Evolutionary conservation across 2,113 vertebrate genomes (phyloP).

Genomic region (Phodopus roborovskii): DNA sequence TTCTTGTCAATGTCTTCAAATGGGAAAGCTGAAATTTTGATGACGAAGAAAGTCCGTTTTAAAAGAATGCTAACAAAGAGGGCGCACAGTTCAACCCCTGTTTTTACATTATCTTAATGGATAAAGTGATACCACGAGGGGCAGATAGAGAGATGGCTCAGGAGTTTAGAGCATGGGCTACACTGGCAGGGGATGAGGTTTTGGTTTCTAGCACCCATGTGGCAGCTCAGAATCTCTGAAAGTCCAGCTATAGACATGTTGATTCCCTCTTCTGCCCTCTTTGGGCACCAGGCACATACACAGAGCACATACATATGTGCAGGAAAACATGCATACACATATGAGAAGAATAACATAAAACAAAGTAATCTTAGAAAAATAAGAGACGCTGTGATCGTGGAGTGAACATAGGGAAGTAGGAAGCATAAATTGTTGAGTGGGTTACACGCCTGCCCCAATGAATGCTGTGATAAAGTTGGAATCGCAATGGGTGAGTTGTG

Average conservation of each 20-base stretch:
- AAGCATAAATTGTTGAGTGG: background rate
- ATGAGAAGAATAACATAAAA: background rate
- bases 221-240: background rate
- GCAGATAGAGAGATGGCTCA: background rate
- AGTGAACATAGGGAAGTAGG: background rate
- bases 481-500: background rate
- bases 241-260: background rate
- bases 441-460: background rate
- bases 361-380: background rate
- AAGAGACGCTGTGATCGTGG: background rate
- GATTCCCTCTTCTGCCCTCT: background rate
- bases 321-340: background rate
- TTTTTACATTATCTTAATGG: background rate
- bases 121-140: background rate
- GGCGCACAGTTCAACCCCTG: background rate
- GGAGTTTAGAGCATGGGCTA: background rate
- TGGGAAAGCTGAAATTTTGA: background rate
- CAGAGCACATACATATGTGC: background rate
- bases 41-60: slow-evolving; percentile 3
- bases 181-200: background rate
- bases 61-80: background rate
- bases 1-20: slow-evolving; percentile 12
- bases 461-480: background rate
- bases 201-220: background rate
- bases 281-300: background rate